Evolutionary conservation across 2,797 vertebrate genomes (phyloP), one percentile per base, ranked within the genome.

Genomic region (Pygocentrus nattereri): DNA sequence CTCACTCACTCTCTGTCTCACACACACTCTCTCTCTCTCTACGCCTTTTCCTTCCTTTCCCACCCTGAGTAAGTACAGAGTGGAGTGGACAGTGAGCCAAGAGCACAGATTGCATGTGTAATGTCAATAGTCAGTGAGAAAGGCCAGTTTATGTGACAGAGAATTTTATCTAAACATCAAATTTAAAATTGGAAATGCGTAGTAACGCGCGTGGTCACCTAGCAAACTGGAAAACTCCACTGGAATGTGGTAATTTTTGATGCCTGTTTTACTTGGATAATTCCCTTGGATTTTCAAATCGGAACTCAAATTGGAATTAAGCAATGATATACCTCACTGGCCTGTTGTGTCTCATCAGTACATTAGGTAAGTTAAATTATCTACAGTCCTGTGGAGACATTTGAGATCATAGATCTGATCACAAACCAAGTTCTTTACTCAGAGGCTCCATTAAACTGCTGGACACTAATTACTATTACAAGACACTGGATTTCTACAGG

Each of bases 1-100:
- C 50, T 16, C 49, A 27, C 68, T 44, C 70, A 44, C 71, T 49
- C 65, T 30, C 61, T 73, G 56, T 38, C 67, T 62, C 41, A 61
- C 38, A n/a, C n/a, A n/a, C n/a, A n/a, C n/a, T 31, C 56, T 25
- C 56, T 47, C 64, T 68, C 61, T 52, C 70, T 83, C 87, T 91
- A 93, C 94, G 93, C 94, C 92, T 92, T 92, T 95, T 95, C 94
- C 95, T 95, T 95, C 95, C 95, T 93, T 88, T 93, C 93, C 93
- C 94, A 92, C 93, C 93, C 93, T 90, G 89, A 88, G 86, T 82
- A 88, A 87, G 87, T 82, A 30, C 61, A 76, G 79, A 87, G 82
- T 59, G 58, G 74, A 81, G 81, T 73, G 82, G 47, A 77, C 86
- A 61, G 54, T 72, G 76, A 80, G 44, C 87, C 68, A 64, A 75